Base-by-base conservation (phyloP, 2,113 vertebrate species). In the Vicugna pacos region DNA sequence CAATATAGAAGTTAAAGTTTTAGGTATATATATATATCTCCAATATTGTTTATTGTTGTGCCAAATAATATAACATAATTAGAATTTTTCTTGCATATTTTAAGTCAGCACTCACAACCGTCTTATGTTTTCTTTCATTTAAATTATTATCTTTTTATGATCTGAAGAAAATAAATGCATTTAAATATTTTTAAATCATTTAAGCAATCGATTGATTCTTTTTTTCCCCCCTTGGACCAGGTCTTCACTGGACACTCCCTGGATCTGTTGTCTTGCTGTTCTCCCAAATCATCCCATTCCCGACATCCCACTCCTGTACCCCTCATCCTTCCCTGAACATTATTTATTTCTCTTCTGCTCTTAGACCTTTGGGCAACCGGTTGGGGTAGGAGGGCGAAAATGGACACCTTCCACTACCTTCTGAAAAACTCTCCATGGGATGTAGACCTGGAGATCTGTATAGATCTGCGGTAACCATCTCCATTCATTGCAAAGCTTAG, bases 341-440 rank as follows among this genome's bases (percentile, higher is more conserved):
- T 8, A 35, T 24, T n/a, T 35, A 20, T 60, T 69, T 32, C 14
- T 75, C 16, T 28, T 72, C 8, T 60, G 32, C 30, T 35, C 35
- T 56, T 58, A 72, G 2, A 58, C 20, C 10, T 19, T 38, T 16
- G 14, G 52, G 35, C 12, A 10, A 38, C 38, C 38, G 38, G 8
- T 38, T 20, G 52, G 0, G 3, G 19, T 32, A 8, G 5, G 10
- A 50, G 10, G 12, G 6, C 1, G 4, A 67, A 38, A 9, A 24
- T 48, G 28, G 9, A 14, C 35, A 24, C 56, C 48, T 22, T 76
- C 6, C 1, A 32, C 4, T 10, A 62, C 26, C 19, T 73, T 79
- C 10, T 65, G 38, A 62, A 24, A 64, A 35, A 12, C 2, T 15
- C 32, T 26, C 24, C 5, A 2, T 13, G 28, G 16, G 35, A 60